A percentile compares a stretch with the other conserved stretches of the same genome.
Conservation (phyloP, 2,113 vertebrate species). For the Silurus meridionalis region DNA sequence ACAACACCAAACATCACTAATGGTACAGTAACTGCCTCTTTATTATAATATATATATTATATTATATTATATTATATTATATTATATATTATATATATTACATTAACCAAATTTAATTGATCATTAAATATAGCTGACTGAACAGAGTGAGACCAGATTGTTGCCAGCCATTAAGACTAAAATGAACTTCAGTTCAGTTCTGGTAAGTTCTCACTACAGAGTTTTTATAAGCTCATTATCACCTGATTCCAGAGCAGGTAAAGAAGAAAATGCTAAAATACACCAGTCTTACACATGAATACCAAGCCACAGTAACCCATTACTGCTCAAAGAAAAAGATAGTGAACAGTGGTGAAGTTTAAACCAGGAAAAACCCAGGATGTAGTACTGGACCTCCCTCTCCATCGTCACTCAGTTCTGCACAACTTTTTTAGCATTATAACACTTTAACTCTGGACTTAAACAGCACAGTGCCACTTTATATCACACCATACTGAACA, state of each 20-base stretch:
- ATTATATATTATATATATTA: too few relatives aligned
- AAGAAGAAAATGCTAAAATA: neutral
- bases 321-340: neutral
- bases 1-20: neutral
- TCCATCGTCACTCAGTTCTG: too few relatives aligned
- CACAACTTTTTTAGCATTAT: too few relatives aligned
- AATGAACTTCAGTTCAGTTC: neutral
- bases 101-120: constrained; percentile 1
- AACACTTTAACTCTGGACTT: too few relatives aligned
- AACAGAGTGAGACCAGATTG: neutral
- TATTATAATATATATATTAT: too few relatives aligned
- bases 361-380: too few relatives aligned
- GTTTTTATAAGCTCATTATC: neutral
- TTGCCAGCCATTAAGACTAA: neutral
- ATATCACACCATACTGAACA: too few relatives aligned
- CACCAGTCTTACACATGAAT: neutral
- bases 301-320: neutral
- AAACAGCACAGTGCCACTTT: too few relatives aligned
- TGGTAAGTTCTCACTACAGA: neutral
- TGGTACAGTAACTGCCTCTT: neutral
- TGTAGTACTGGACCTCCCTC: too few relatives aligned
- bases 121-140: neutral
- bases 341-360: neutral
- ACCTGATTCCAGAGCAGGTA: neutral
- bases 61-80: too few relatives aligned